Evolutionary conservation across 2,888 invertebrate species (phyloP), one percentile per base, ranked within the genome.

Genomic region (Cheilosia pagana): DNA sequence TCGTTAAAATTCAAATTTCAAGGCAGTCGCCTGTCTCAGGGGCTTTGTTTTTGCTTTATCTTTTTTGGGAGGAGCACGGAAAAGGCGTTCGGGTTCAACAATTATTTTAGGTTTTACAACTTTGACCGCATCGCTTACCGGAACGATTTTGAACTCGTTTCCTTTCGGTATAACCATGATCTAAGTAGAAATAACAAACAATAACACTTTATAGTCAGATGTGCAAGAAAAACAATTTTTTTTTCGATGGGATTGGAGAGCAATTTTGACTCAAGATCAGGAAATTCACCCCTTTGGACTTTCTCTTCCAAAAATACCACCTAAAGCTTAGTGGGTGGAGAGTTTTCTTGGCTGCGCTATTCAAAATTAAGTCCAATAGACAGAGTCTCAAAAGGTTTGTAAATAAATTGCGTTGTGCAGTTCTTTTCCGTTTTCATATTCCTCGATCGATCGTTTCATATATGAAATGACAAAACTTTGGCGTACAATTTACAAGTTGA

Each of bases 11-110:
- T 16, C 3, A 5, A 25, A 12, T 43, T 74, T 63, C 4, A 16
- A 0, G 10, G 41, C 31, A 43, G 52, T 41, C 16, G 45, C 50
- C 39, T 16, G 14, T 16, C 60, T 71, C 7, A 19, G 7, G n/a
- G 39, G 3, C 8, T n/a, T 60, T 35, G 14, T 12, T 19, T 68
- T 59, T 10, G 28, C 68, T 39, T 63, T 28, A 5, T 45, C 12
- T 45, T 70, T 75, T 23, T 57, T 48, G 2, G 81, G 75, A 10
- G 85, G 81, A 12, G 60, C 31, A 1, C 81, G 55, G 50, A 85
- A 85, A 35, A 85, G 50, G n/a, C 81, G 57, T 25, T 85, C 85
- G 14, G 85, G 85, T 67, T 81, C 81, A 55, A 85, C 31, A 35
- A 71, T 60, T 23, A 50, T 14, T 55, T 70, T 81, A 3, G 35